Base-by-base conservation (phyloP, 2,888 invertebrate species). In the Cephus pygmeus region DNA sequence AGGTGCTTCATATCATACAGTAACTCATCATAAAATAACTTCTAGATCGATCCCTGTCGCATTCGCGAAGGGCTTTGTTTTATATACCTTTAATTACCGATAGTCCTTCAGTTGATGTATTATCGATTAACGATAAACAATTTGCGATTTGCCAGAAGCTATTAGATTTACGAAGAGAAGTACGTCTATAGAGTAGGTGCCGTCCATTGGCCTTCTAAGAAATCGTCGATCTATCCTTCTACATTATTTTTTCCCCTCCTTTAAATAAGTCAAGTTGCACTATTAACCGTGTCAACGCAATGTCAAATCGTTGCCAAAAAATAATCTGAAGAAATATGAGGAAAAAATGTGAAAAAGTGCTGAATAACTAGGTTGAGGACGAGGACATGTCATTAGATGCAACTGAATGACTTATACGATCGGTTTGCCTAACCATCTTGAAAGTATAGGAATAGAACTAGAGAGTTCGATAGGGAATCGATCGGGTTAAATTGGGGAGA, bases 151-250 rank as follows among this genome's bases (percentile, higher is more conserved):
- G 56, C 56, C 23, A 56, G 15, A 23, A 56, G 23, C 56, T 6
- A 23, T 56, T 56, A 56, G 23, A 56, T 56, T 56, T 56, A 56
- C 23, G 9, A 56, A 56, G 23, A 56, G 56, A 15, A 56, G 23
- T 56, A 56, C 56, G 23, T 56, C 56, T 56, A 56, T 56, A 56
- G 56, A 79, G 81, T 88, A 88, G 88, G 76, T 84, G 84, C 89
- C 89, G 89, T 89, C 89, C 89, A 89, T 78, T 81, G 86, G 87
- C 83, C 86, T 83, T 81, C 56, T 56, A 56, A 56, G 56, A 56
- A 56, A 56, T 23, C 15, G 56, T 56, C 23, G 23, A 71, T 31
- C 71, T 71, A 12, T 30, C 71, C 34, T 34, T 31, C 34, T 33
- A 71, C 12, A 15, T 6, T 31, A 31, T 71, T 71, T 71, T 71